Conservation (phyloP, 2,797 vertebrate genomes). For the Pseudotriccus pelzelni region DNA sequence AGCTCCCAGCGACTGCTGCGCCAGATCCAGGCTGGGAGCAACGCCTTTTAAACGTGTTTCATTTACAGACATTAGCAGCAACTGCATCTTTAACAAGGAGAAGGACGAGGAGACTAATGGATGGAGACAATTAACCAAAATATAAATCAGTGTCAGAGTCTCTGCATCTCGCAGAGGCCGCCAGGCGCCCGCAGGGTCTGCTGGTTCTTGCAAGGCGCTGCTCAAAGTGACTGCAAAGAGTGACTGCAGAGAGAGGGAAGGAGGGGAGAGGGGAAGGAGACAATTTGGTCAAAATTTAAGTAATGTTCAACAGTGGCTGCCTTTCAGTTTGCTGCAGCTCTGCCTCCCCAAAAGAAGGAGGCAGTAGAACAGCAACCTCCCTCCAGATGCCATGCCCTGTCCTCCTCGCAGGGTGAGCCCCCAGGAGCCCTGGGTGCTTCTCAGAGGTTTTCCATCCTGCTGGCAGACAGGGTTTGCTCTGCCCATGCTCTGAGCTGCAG, state of each 20-base stretch:
- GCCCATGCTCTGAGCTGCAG: not conserved
- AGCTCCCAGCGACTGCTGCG: not conserved
- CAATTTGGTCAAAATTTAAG: not conserved
- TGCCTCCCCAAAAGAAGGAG: not conserved
- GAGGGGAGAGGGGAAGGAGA: not conserved
- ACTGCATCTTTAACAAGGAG: constrained; percentile 46
- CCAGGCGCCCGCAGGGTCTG: constrained; percentile 32
- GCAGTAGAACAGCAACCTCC: rapidly evolving
- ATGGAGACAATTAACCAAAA: constrained; percentile 65
- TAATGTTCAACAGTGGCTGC: not conserved
- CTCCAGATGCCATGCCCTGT: not conserved
- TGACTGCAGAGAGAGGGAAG: not conserved
- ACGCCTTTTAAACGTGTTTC: not conserved
- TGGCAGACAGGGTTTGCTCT: not conserved
- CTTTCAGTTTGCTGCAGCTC: not conserved
- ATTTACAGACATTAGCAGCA: constrained; percentile 24
- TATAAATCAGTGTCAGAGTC: constrained; percentile 58
- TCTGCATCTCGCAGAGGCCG: not conserved
- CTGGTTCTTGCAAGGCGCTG: not conserved
- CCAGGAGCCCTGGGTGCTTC: not conserved
- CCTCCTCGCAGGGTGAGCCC: not conserved
- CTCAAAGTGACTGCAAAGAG: not conserved
- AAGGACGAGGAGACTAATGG: constrained; percentile 63
- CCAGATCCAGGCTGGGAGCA: not conserved
- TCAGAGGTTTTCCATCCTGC: not conserved